phyloP scores from a whole-genome alignment of 2,888 invertebrate genomes.

The Tenthredo notha region DNA sequence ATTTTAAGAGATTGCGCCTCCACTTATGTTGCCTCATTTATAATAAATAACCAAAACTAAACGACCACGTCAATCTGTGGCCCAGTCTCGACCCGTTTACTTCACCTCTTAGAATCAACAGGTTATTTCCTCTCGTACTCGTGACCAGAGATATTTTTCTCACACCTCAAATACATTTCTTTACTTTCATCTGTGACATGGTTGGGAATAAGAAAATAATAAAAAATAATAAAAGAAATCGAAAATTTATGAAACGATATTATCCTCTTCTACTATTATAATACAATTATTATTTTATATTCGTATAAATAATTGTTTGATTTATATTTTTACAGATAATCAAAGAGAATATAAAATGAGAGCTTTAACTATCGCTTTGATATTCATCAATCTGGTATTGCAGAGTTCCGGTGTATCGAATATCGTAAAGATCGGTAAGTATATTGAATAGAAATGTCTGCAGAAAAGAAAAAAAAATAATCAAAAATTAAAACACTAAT shows the following conservation, averaged over 20 bases:
- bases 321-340: neutral
- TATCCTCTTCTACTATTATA: no score
- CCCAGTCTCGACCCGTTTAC: constrained; percentile 7
- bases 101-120: constrained; percentile 13
- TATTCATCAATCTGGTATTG: neutral
- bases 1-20: neutral
- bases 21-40: neutral
- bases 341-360: neutral
- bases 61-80: neutral
- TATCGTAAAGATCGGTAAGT: constrained; percentile 33
- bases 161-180: neutral
- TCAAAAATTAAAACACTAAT: neutral
- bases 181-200: neutral
- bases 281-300: neutral
- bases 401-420: neutral
- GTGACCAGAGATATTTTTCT: neutral
- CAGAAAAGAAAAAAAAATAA: neutral
- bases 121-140: constrained; percentile 5
- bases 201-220: no score
- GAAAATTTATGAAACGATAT: neutral
- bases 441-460: neutral
- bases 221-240: neutral
- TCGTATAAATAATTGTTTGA: neutral
- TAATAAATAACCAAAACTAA: neutral
- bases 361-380: neutral